Conservation (phyloP, 2,888 invertebrate species). For the Congeria kusceri region DNA sequence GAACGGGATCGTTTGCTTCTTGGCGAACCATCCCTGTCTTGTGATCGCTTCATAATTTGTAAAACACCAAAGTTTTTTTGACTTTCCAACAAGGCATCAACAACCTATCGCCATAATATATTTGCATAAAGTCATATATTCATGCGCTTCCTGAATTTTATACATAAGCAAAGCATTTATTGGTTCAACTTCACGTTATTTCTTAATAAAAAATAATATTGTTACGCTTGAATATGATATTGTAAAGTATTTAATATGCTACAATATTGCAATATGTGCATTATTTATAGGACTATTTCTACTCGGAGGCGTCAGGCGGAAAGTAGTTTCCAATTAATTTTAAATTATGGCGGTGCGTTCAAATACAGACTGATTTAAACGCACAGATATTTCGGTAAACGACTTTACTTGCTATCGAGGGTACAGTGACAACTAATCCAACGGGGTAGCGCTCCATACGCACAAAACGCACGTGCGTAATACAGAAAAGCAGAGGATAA, state of each 20-base stretch:
- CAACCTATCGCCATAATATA: constrained; percentile 64
- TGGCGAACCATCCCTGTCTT: constrained; percentile 83
- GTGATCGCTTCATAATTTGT: constrained; percentile 83
- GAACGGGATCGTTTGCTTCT: constrained; percentile 83
- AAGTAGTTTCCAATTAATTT: too few relatives aligned
- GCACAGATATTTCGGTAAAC: too few relatives aligned
- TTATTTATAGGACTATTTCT: neutral
- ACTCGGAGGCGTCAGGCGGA: neutral
- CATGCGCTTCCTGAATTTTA: neutral
- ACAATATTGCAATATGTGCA: neutral
- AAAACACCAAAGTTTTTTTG: constrained; percentile 48
- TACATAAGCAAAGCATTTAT: neutral
- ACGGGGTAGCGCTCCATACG: too few relatives aligned
- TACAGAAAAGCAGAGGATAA: too few relatives aligned
- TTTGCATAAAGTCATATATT: constrained; percentile 20
- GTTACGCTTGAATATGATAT: neutral
- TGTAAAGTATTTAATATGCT: neutral
- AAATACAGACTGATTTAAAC: too few relatives aligned
- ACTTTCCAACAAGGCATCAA: constrained; percentile 41
- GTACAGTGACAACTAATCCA: too few relatives aligned
- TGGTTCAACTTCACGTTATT: too few relatives aligned
- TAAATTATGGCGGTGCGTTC: too few relatives aligned
- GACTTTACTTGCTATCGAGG: too few relatives aligned
- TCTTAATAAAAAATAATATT: neutral
- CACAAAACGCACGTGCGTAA: too few relatives aligned